Base-by-base conservation (phyloP, 2,888 invertebrate genomes). In the Drosophila mettleri region DNA sequence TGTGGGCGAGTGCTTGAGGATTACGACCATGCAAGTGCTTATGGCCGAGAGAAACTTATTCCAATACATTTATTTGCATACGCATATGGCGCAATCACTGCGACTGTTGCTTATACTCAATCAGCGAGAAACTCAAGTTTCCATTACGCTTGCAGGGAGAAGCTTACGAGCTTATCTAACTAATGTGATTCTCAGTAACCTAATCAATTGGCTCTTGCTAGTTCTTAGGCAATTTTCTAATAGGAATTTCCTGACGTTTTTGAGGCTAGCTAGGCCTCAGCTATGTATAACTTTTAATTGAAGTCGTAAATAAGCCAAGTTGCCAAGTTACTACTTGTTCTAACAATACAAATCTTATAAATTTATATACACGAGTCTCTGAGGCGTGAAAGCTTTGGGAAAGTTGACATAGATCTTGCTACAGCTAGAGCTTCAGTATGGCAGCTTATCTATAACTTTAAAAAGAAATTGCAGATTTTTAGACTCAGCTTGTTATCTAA, bases 161-260 rank as follows among this genome's bases (percentile, higher is more conserved):
- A 31, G 46, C 46, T 46, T 29, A 46, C 20, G 18, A 8, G 46
- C 46, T 48, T 48, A 48, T 48, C 46, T 14, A 20, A 31, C 27
- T 31, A 16, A 31, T 48, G 46, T 24, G 4, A 5, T 14, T 7
- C 18, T 3, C 6, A 3, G 7, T 10, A 2, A 18, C 18, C 14
- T 31, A 46, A 18, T 48, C 46, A 31, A 31, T 31, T 31, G 29
- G 12, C 7, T 48, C 29, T 29, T 1, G 10, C 22, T 41, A 45
- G 27, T 29, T 16, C 16, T 27, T 10, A 2, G 27, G 1, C 45
- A 6, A 18, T 29, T 10, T 46, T 12, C 16, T 16, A 16, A n/a
- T 22, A 0, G 22, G 8, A 41, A n/a, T 10, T 43, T 16, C 10
- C 1, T 24, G 4, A 16, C 7, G 4, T 9, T n/a, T 27, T 24